Conservation (phyloP, 2,797 vertebrate genomes). For the Spinus pinus region DNA sequence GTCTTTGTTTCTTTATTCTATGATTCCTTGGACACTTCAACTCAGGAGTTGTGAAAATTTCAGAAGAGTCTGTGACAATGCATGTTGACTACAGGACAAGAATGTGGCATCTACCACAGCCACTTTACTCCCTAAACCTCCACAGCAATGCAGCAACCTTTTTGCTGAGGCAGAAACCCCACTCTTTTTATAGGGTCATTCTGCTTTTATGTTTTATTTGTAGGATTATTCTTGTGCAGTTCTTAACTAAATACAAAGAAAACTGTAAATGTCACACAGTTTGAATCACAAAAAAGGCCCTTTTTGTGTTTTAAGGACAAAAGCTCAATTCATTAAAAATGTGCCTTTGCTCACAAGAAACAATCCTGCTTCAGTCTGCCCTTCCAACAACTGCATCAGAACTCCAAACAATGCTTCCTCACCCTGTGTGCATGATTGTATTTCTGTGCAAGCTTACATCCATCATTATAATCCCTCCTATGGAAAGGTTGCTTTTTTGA, state of each 20-base stretch:
- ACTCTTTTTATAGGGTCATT: not conserved
- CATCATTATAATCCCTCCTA: not conserved
- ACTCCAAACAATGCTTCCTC: not conserved
- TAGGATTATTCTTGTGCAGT: not conserved
- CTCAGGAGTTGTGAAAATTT: not conserved
- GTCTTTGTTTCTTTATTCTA: not conserved
- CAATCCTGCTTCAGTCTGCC: conserved; percentile 30
- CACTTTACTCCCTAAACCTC: not conserved
- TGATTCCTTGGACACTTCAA: not conserved
- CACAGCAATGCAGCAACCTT: not conserved
- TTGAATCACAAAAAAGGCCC: not conserved
- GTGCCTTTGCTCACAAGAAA: not conserved
- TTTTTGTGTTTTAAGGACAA: conserved; percentile 31
- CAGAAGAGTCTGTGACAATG: not conserved
- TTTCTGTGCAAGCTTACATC: not conserved
- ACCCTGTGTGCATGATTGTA: not conserved
- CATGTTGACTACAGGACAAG: not conserved
- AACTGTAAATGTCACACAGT: not conserved
- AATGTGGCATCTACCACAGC: not conserved
- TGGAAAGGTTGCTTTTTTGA: not conserved
- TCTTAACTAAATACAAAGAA: conserved; percentile 12
- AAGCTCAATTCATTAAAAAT: conserved; percentile 29
- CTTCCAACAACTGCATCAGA: not conserved
- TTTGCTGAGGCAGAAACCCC: not conserved
- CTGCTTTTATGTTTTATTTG: not conserved